These are phyloP conservation scores for Capreolus pygargus DNA, from an alignment of 2,113 vertebrate species.

Conservation along the genomic window DNA sequence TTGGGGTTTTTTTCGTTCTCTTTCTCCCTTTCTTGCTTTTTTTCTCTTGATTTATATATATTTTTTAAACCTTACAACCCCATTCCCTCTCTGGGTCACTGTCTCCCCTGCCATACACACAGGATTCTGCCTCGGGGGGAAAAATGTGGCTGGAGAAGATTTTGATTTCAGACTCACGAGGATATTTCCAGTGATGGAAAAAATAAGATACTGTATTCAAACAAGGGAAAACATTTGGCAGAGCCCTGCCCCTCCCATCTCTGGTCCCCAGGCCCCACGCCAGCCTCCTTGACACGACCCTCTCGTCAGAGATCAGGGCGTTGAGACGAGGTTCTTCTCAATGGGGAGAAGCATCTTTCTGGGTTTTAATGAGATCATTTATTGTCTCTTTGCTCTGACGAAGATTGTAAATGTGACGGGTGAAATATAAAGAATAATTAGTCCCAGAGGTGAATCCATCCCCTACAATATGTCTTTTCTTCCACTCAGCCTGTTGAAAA, in stretches of 20 bases:
- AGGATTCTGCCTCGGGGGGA: neutral
- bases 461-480: conserved; percentile 62
- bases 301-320: conserved; percentile 42
- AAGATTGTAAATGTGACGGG: conserved; percentile 74
- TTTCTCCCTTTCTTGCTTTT: neutral
- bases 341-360: conserved; percentile 64
- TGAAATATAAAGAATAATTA: conserved; percentile 79
- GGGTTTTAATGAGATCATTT: conserved; percentile 79
- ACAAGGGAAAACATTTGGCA: neutral
- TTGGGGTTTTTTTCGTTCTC: neutral
- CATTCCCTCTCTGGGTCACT: neutral
- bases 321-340: conserved; percentile 69
- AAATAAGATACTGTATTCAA: neutral
- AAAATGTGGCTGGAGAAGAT: neutral
- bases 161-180: neutral
- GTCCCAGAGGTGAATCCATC: conserved; percentile 74
- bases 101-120: neutral
- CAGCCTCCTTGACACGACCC: neutral
- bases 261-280: neutral
- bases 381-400: conserved; percentile 79
- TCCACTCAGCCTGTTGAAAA: conserved; percentile 68
- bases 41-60: neutral
- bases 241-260: neutral
- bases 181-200: neutral
- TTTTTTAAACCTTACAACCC: neutral